Conservation (phyloP, 2,888 invertebrate genomes). For the Cotesia congregata region DNA sequence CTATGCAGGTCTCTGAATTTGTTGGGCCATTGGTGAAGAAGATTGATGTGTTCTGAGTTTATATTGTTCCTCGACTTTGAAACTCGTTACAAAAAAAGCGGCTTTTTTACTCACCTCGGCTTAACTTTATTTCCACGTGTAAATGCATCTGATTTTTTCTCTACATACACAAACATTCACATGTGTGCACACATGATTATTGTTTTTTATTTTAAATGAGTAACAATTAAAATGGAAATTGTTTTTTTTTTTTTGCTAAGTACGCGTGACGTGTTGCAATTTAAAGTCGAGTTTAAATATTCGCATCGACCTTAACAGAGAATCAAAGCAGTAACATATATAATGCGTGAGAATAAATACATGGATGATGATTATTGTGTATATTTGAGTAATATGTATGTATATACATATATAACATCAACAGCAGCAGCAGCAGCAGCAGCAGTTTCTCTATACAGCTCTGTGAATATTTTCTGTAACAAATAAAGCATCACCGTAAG, state of each 20-base stretch:
- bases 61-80: conserved; percentile 1
- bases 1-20: neutral
- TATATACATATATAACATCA: neutral
- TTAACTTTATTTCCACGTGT: too few relatives aligned
- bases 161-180: neutral
- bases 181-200: neutral
- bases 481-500: conserved; percentile 20
- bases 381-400: neutral
- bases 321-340: neutral
- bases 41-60: conserved; percentile 30
- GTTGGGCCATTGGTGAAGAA: conserved; percentile 10
- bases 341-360: neutral
- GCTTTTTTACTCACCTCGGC: neutral
- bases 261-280: neutral
- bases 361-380: neutral
- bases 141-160: neutral
- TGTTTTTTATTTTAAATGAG: neutral
- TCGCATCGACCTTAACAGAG: neutral
- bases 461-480: neutral
- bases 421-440: neutral
- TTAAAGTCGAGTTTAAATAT: neutral
- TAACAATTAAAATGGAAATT: neutral
- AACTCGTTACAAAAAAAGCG: neutral
- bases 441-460: neutral
- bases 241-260: neutral